A percentile compares a stretch with the other conserved stretches of the same genome.
These are phyloP conservation scores for Acronicta alni DNA, from an alignment of 2,888 invertebrate species.

Conservation along the genomic window DNA sequence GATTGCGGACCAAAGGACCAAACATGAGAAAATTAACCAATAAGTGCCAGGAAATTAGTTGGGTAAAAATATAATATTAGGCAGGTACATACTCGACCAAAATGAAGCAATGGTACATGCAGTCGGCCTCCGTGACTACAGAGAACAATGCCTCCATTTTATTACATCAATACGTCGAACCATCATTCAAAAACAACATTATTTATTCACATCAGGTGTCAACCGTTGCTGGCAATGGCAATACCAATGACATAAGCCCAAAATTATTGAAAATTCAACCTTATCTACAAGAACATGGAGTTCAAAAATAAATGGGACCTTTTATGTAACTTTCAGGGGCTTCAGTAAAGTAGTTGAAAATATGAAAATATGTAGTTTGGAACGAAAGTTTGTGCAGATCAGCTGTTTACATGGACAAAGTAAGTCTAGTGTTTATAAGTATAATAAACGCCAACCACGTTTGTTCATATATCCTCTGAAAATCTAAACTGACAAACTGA, in stretches of 20 bases:
- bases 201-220: slow-evolving; percentile 56
- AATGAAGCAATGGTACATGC: not conserved
- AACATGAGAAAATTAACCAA: not conserved
- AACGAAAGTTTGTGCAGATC: not conserved
- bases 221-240: slow-evolving; percentile 22
- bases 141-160: slow-evolving; percentile 51
- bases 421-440: not conserved
- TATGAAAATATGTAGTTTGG: not conserved
- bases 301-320: not conserved
- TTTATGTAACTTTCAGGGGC: slow-evolving; percentile 5
- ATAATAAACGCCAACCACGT: not conserved
- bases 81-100: not conserved
- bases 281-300: not conserved
- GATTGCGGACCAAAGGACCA: not conserved
- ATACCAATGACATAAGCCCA: slow-evolving; percentile 25
- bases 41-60: not conserved
- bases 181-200: slow-evolving; percentile 52
- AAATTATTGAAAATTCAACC: slow-evolving; percentile 16
- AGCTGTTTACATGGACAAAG: slow-evolving; percentile 1
- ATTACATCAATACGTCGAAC: slow-evolving; percentile 60
- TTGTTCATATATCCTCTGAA: not conserved
- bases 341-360: slow-evolving; percentile 16
- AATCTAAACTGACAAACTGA: no score
- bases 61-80: not conserved
- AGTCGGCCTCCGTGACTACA: slow-evolving; percentile 36